These are phyloP conservation scores for Drosophila pandora DNA, from an alignment of 1,140 invertebrate genomes.

Conservation along the genomic window DNA sequence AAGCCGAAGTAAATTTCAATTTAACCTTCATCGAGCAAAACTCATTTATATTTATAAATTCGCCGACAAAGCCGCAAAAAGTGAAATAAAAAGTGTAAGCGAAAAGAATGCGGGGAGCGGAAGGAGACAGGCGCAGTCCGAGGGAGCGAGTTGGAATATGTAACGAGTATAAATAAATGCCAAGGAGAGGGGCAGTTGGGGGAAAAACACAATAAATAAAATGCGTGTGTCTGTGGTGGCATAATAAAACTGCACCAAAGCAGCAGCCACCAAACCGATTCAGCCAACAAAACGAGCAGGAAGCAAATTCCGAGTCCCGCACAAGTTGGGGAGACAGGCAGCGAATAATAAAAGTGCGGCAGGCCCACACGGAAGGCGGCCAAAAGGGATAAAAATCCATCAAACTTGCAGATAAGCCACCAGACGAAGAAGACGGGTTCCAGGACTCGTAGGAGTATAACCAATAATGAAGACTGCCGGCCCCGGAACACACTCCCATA, in stretches of 20 bases:
- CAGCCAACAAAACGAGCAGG: constrained; percentile 24
- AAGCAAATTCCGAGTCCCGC: not conserved
- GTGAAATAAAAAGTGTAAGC: constrained; percentile 28
- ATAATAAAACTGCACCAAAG: constrained; percentile 72
- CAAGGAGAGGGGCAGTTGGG: constrained; percentile 16
- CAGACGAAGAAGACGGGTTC: constrained; percentile 26
- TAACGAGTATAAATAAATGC: constrained; percentile 48
- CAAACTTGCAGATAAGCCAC: constrained; percentile 81
- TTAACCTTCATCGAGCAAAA: constrained; percentile 81
- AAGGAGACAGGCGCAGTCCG: constrained; percentile 7
- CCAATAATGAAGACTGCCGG: constrained; percentile 21
- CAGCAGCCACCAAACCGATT: constrained; percentile 39
- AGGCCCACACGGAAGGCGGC: constrained; percentile 37
- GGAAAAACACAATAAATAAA: constrained; percentile 73
- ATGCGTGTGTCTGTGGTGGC: constrained; percentile 63
- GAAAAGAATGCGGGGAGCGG: not conserved
- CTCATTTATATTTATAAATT: constrained; percentile 83
- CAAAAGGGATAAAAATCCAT: constrained; percentile 79
- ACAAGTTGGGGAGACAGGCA: constrained; percentile 18
- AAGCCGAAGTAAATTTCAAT: constrained; percentile 79
- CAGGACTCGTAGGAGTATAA: constrained; percentile 9
- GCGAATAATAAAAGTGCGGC: constrained; percentile 41
- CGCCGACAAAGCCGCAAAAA: constrained; percentile 61
- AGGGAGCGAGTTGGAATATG: constrained; percentile 30
- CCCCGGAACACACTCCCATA: constrained; percentile 1